Percentiles rank a stretch among this genome's conserved stretches.
Conservation (phyloP, 2,797 vertebrate species). For the Adelosebastes latens region DNA sequence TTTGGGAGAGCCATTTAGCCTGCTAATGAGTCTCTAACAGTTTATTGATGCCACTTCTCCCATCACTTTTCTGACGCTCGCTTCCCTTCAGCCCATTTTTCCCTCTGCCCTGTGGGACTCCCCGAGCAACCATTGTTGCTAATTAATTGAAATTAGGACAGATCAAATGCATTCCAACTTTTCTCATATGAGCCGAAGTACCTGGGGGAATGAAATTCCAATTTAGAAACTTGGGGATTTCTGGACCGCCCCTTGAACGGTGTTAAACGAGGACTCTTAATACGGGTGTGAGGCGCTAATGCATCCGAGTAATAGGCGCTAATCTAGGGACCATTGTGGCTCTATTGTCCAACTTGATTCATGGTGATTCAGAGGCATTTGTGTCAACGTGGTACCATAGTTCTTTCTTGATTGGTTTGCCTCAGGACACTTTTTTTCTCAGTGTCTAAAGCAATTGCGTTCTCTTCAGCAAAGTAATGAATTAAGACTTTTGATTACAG, state of each 20-base stretch:
- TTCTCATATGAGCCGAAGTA: constrained; percentile 87
- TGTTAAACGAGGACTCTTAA: constrained; percentile 83
- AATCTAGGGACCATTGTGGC: constrained; percentile 80
- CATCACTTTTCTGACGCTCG: constrained; percentile 81
- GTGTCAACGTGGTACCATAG: constrained; percentile 40
- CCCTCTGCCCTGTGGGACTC: constrained; percentile 83
- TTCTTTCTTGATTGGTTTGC: constrained; percentile 64
- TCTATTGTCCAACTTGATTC: constrained; percentile 79
- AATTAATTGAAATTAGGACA: constrained; percentile 91
- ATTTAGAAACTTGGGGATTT: constrained; percentile 88
- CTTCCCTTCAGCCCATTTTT: constrained; percentile 81
- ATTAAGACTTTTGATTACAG: constrained; percentile 62
- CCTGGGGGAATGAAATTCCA: constrained; percentile 88
- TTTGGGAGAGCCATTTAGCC: constrained; percentile 86
- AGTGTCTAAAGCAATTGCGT: constrained; percentile 43
- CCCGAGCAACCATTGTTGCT: constrained; percentile 86
- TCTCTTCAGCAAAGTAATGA: constrained; percentile 31
- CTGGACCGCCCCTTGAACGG: constrained; percentile 82
- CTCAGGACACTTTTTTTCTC: constrained; percentile 46
- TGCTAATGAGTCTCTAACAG: constrained; percentile 87
- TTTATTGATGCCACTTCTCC: constrained; percentile 87
- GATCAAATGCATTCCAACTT: constrained; percentile 89
- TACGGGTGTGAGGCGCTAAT: constrained; percentile 74
- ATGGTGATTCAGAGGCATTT: constrained; percentile 67
- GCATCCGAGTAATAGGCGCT: constrained; percentile 78